These are phyloP conservation scores for Celastrina argiolus DNA, from an alignment of 2,888 invertebrate genomes.

Conservation along the genomic window DNA sequence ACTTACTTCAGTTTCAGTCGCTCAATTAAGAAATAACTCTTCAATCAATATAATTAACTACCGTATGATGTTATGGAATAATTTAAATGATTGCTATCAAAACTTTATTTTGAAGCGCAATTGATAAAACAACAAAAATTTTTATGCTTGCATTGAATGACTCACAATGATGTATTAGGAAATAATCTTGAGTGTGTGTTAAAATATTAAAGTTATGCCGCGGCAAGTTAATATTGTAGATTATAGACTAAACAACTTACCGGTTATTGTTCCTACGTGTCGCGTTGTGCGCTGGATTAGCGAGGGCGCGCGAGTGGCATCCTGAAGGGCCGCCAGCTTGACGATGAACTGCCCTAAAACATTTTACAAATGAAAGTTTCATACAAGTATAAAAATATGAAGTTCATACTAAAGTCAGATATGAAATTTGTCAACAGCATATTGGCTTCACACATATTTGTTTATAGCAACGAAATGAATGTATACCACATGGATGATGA, in stretches of 20 bases:
- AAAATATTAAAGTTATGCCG: background rate
- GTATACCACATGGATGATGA: no score
- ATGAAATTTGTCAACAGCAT: no score
- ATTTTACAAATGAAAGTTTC: background rate
- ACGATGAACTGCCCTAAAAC: slow-evolving; percentile 77
- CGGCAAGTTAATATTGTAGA: background rate
- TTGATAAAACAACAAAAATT: background rate
- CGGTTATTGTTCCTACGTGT: slow-evolving; percentile 84
- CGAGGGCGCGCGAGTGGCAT: slow-evolving; percentile 85
- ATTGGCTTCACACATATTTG: no score
- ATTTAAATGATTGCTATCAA: background rate
- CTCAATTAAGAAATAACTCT: background rate
- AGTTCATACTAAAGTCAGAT: no score
- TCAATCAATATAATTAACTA: background rate
- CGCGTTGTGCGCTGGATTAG: slow-evolving; percentile 74
- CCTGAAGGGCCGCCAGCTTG: slow-evolving; percentile 89
- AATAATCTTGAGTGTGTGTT: no score
- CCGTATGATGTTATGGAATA: background rate
- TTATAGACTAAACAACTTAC: slow-evolving; percentile 60
- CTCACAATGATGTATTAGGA: no score
- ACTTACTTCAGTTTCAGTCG: slow-evolving; percentile 23
- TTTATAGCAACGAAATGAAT: no score
- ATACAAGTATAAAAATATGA: no score
- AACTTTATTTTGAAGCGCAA: background rate
- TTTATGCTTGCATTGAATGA: background rate